Conservation (phyloP, 2,113 vertebrate genomes). For the Serinus canaria region DNA sequence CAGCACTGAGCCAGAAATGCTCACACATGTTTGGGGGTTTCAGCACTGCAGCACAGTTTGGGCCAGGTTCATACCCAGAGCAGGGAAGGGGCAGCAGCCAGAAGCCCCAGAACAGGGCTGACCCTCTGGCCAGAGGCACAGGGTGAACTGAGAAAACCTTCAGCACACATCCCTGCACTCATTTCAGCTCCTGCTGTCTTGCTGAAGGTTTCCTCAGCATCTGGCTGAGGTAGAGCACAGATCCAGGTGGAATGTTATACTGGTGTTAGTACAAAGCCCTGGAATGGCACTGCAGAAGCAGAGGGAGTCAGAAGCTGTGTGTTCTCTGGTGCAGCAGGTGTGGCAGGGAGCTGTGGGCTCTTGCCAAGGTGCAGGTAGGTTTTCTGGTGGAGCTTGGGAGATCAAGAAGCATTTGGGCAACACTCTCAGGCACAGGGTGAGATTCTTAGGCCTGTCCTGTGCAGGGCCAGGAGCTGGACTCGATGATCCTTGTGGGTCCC, state of each 20-base stretch:
- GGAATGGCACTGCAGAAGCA: background rate
- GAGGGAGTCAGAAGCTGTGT: background rate
- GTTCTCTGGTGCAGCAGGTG: background rate
- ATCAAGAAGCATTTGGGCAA: background rate
- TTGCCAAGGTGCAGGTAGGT: background rate
- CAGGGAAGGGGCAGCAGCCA: background rate
- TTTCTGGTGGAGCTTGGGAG: background rate
- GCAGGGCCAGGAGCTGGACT: background rate
- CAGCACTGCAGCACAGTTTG: background rate
- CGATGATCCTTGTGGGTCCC: background rate
- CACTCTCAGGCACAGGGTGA: background rate
- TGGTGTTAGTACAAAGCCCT: background rate
- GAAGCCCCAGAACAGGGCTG: background rate
- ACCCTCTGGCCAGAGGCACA: background rate
- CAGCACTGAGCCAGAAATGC: background rate
- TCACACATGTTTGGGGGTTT: fast-evolving
- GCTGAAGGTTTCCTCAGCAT: background rate
- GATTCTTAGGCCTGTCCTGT: background rate
- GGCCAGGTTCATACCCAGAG: background rate
- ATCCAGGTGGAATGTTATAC: background rate
- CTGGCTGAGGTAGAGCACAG: background rate
- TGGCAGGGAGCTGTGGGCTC: background rate
- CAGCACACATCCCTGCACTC: background rate
- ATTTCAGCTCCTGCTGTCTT: background rate
- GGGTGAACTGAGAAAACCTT: background rate